These are phyloP conservation scores for Lasioglossum vierecki DNA, from an alignment of 2,888 invertebrate species.

Conservation along the genomic window DNA sequence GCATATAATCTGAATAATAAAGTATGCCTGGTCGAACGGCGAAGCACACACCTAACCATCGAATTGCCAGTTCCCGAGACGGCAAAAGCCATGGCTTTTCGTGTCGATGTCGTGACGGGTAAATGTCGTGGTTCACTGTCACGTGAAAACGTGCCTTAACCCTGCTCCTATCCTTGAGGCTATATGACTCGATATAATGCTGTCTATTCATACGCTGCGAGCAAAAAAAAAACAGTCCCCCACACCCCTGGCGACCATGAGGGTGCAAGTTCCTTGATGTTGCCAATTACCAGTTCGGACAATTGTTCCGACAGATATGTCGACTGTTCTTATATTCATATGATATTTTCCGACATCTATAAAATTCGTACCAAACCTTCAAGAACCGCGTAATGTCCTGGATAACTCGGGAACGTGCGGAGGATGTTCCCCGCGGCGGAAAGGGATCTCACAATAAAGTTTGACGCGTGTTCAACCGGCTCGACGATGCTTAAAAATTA, in stretches of 20 bases:
- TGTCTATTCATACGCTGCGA: neutral
- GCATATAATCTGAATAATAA: constrained; percentile 8
- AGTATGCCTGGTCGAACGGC: neutral
- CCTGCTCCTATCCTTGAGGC: neutral
- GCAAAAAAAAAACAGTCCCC: neutral
- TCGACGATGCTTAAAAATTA: too few relatives aligned
- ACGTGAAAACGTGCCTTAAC: constrained; percentile 5
- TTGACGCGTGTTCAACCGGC: too few relatives aligned
- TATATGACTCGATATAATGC: neutral
- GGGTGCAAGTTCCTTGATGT: neutral
- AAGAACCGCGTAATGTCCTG: too few relatives aligned
- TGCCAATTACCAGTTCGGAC: neutral
- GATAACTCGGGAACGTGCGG: too few relatives aligned
- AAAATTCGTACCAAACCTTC: too few relatives aligned
- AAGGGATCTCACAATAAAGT: too few relatives aligned
- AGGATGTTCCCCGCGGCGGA: too few relatives aligned
- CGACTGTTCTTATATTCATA: too few relatives aligned
- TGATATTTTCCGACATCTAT: neutral
- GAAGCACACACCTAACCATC: neutral
- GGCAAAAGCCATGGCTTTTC: neutral
- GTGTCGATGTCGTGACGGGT: neutral
- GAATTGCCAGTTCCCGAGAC: neutral
- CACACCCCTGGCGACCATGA: neutral
- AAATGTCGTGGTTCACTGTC: constrained; percentile 3
- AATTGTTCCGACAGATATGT: neutral